A percentile compares a stretch with the other conserved stretches of the same genome.
These are phyloP conservation scores for Melanotaenia duboulayi DNA, from an alignment of 2,113 vertebrate species.

Conservation along the genomic window DNA sequence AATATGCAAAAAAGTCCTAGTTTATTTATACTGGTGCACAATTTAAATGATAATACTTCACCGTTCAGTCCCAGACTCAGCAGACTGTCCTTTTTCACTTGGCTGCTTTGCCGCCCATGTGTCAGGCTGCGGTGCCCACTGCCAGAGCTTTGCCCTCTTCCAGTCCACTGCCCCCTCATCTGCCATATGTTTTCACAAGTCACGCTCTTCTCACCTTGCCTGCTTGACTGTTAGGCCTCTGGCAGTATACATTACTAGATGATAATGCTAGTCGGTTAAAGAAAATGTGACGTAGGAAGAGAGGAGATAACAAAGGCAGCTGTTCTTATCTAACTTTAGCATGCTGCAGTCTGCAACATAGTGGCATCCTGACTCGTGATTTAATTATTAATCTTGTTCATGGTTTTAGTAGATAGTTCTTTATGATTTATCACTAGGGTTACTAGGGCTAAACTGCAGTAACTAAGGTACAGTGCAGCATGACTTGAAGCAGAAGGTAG, in stretches of 20 bases:
- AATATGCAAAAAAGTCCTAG: constrained; percentile 41
- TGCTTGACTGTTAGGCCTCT: constrained; percentile 29
- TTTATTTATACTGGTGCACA: constrained; percentile 25
- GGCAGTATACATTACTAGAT: neutral
- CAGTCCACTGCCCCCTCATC: constrained; percentile 60
- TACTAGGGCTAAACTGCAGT: too few relatives aligned
- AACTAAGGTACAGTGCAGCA: too few relatives aligned
- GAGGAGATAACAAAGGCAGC: constrained; percentile 13
- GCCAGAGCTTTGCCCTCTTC: constrained; percentile 66
- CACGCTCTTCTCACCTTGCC: constrained; percentile 46
- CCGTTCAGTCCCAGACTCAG: constrained; percentile 47
- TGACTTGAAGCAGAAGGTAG: too few relatives aligned
- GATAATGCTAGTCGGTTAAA: constrained; percentile 1
- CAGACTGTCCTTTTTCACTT: constrained; percentile 78
- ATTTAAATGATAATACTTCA: constrained; percentile 28
- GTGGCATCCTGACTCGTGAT: neutral
- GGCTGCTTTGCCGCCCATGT: constrained; percentile 54
- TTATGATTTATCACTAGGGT: neutral
- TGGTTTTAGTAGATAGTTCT: neutral
- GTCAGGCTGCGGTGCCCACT: constrained; percentile 69
- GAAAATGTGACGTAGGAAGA: constrained; percentile 17
- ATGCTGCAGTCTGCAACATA: neutral
- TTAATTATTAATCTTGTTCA: neutral
- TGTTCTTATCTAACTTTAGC: neutral
- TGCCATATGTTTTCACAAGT: constrained; percentile 21